These are phyloP conservation scores for Crotalus adamanteus DNA, from an alignment of 2,797 vertebrate genomes.

Conservation along the genomic window DNA sequence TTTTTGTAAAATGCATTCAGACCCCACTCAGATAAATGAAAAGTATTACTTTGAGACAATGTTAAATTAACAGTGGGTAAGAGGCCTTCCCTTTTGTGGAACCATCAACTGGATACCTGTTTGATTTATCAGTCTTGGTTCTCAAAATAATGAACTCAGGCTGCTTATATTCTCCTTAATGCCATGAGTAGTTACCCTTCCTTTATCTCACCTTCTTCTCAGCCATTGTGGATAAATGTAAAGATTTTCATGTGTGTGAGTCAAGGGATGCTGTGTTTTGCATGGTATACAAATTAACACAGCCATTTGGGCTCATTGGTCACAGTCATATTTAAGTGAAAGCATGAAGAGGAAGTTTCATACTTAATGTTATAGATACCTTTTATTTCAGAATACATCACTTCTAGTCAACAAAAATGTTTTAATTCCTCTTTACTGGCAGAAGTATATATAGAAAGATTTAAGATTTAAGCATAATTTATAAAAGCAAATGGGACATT, in stretches of 20 bases:
- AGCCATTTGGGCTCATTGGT: neutral
- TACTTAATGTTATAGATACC: neutral
- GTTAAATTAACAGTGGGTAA: neutral
- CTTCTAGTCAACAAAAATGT: neutral
- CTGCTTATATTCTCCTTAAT: neutral
- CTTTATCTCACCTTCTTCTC: neutral
- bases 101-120: neutral
- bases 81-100: neutral
- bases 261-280: neutral
- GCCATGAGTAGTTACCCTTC: neutral
- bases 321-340: neutral
- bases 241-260: neutral
- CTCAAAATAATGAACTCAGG: neutral
- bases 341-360: neutral
- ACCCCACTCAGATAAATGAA: neutral
- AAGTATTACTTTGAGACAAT: neutral
- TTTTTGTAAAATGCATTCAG: neutral
- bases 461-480: neutral
- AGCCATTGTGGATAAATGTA: neutral
- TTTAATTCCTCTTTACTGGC: neutral
- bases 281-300: neutral
- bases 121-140: neutral
- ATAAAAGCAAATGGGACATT: neutral
- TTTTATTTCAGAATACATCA: neutral
- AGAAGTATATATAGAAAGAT: neutral